Base-by-base conservation (phyloP, 2,797 vertebrate genomes). In the Rhadinocentrus ornatus region DNA sequence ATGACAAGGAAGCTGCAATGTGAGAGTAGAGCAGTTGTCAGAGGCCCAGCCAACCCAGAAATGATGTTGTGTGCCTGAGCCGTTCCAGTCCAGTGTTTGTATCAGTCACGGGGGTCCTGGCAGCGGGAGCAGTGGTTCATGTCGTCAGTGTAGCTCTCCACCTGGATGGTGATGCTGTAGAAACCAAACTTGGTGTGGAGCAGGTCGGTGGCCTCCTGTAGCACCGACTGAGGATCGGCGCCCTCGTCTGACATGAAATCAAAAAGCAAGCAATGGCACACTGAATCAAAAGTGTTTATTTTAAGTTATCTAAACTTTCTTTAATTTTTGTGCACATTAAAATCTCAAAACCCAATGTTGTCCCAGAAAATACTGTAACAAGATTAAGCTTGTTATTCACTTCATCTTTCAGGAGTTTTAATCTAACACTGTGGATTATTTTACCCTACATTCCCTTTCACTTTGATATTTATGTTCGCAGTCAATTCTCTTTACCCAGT, bases 111-210 rank as follows among this genome's bases (percentile, higher is more conserved):
- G 13, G 96, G 96, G 81, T 97, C 96, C 88, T 90, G 95, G 92
- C 97, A 97, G 83, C 89, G 94, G 44, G 35, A 82, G 79, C 98
- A 99, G 86, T 91, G 91, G 35, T 86, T 92, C 94, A 95, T 96
- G 86, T 95, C 96, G 0, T 96, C 95, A 22, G 39, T 90, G 89
- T 96, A 96, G 54, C 58, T 89, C 83, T 99, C 98, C 15, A 99
- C 96, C 90, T 99, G 98, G 82, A 99, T 95, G 12, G 97, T 98
- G 87, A 95, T 94, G 44, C 83, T 94, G 86, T 93, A 73, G 80
- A 99, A 97, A 64, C 96, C 96, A 12, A 99, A 99, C 86, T 94
- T 96, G 82, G 89, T 94, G 89, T 92, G 92, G 27, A 99, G 96
- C 69, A 90, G 92, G 0, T 94, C 90, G 0, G 95, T 96, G 73